phyloP scores from a whole-genome alignment of 1,140 invertebrate species.

The Cydia amplana region DNA sequence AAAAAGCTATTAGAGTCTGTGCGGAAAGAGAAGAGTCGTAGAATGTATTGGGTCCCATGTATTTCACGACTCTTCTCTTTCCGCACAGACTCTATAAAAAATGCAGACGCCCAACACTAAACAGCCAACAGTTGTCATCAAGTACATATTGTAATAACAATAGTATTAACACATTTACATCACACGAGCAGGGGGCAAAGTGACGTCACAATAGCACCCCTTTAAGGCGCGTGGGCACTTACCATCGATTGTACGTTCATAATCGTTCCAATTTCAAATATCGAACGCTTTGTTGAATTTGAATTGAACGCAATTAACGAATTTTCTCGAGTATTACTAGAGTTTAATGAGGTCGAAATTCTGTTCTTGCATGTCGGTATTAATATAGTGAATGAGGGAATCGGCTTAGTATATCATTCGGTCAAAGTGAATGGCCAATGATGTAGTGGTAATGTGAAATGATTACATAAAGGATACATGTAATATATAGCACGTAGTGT shows the following conservation, averaged over 20 bases:
- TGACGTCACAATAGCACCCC: conserved; percentile 47
- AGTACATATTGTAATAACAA: conserved; percentile 4
- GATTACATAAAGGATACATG: not conserved
- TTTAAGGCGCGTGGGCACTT: conserved; percentile 55
- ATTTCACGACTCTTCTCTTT: no score
- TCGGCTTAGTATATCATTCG: not conserved
- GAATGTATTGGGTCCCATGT: no score
- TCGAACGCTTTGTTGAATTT: conserved; percentile 49
- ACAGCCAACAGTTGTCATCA: conserved; percentile 5
- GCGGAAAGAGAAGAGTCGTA: no score
- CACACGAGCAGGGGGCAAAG: conserved; percentile 5
- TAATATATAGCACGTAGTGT: not conserved
- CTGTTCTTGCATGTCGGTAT: not conserved
- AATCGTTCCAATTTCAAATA: conserved; percentile 62
- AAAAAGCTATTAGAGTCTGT: no score
- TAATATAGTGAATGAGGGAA: not conserved
- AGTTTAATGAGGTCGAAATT: conserved; percentile 18
- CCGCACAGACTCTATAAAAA: not conserved
- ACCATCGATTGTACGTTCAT: conserved; percentile 51
- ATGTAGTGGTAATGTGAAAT: not conserved
- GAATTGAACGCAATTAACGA: conserved; percentile 46
- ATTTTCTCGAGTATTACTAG: conserved; percentile 18
- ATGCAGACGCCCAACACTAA: not conserved
- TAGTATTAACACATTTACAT: conserved; percentile 7
- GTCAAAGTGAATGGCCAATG: not conserved